Percentiles rank a stretch among this genome's conserved stretches.
Evolutionary conservation across 2,113 vertebrate species (phyloP).

Genomic region (Lycocorax pyrrhopterus): DNA sequence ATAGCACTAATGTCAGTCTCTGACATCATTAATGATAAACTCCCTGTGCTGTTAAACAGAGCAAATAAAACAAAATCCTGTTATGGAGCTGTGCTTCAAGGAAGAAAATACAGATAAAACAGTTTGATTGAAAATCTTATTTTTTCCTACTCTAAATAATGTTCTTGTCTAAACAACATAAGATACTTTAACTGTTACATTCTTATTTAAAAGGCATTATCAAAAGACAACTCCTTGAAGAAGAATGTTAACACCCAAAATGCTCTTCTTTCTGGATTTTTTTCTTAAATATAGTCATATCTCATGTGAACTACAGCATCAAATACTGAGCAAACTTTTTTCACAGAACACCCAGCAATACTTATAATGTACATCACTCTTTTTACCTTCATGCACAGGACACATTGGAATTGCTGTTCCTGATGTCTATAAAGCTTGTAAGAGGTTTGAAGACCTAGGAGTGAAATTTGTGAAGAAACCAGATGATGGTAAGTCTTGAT

Average conservation of each 20-base stretch:
- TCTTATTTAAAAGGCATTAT: background rate
- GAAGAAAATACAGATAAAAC: background rate
- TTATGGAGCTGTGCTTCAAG: background rate
- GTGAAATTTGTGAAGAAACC: slow-evolving; percentile 97
- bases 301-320: background rate
- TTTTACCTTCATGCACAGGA: slow-evolving; percentile 69
- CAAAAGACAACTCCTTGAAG: background rate
- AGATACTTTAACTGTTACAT: background rate
- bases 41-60: background rate
- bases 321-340: background rate
- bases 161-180: background rate
- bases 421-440: slow-evolving; percentile 88
- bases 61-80: background rate
- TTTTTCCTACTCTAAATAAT: background rate
- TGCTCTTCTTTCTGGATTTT: background rate
- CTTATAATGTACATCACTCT: background rate
- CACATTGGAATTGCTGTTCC: slow-evolving; percentile 97
- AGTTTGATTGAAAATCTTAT: background rate
- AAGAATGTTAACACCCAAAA: background rate
- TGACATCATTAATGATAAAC: background rate
- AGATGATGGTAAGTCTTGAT: slow-evolving; percentile 83
- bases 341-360: background rate
- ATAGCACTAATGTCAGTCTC: background rate
- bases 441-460: slow-evolving; percentile 91
- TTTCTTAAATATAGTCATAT: background rate